Conservation (phyloP, 1,140 invertebrate species). For the Eciton burchellii region DNA sequence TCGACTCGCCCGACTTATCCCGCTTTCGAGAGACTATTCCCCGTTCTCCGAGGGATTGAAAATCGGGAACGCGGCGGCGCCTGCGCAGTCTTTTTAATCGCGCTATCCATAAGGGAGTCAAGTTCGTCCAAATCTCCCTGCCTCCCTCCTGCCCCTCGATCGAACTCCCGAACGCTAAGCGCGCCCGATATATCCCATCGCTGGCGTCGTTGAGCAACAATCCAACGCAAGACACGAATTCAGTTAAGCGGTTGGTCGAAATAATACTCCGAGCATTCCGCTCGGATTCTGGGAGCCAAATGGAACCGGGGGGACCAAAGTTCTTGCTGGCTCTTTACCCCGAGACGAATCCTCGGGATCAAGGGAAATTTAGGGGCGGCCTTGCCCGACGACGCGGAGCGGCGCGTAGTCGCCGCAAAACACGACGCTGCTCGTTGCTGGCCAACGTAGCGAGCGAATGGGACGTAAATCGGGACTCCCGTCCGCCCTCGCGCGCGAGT, state of each 20-base stretch:
- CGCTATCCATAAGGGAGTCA: too few relatives aligned
- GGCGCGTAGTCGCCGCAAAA: constrained; percentile 11
- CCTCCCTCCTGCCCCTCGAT: too few relatives aligned
- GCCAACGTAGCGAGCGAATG: constrained; percentile 36
- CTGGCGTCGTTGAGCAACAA: constrained; percentile 9
- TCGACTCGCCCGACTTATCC: constrained; percentile 45
- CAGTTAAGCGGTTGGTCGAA: neutral
- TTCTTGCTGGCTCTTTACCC: neutral
- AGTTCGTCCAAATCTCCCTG: too few relatives aligned
- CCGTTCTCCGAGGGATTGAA: neutral
- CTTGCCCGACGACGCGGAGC: constrained; percentile 23
- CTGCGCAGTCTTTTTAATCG: too few relatives aligned
- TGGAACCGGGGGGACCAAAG: neutral
- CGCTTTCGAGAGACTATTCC: constrained; percentile 22
- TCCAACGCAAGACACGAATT: constrained; percentile 24
- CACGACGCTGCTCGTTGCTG: constrained; percentile 17
- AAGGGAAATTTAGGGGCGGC: constrained; percentile 41
- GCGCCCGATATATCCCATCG: too few relatives aligned
- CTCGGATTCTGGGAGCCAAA: neutral
- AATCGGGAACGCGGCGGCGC: too few relatives aligned
- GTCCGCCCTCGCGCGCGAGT: neutral
- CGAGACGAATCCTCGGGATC: constrained; percentile 1
- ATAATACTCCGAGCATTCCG: neutral
- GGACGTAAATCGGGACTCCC: constrained; percentile 46
- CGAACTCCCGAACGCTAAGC: neutral